Conservation (phyloP, 2,888 invertebrate species). For the Candidula unifasciata region DNA sequence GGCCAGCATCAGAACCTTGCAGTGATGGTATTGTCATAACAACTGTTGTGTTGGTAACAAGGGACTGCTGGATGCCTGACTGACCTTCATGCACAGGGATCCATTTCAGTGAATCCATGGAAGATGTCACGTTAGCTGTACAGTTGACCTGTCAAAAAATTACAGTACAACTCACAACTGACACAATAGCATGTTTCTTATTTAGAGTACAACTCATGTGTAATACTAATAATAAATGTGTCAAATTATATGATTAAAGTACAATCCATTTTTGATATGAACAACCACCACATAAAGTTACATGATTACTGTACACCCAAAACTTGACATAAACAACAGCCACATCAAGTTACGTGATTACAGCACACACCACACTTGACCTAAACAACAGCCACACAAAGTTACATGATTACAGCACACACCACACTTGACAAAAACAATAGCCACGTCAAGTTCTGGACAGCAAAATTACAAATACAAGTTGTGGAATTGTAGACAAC, state of each 20-base stretch:
- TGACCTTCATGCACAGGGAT: background rate
- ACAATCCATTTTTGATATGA: background rate
- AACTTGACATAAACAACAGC: background rate
- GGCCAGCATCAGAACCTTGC: constrained; percentile 56
- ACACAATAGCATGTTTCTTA: background rate
- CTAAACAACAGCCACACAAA: too few relatives aligned
- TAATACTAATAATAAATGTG: background rate
- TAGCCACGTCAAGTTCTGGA: too few relatives aligned
- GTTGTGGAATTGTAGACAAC: too few relatives aligned
- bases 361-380: too few relatives aligned
- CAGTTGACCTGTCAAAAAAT: constrained; percentile 40
- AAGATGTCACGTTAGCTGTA: constrained; percentile 29
- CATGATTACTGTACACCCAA: background rate
- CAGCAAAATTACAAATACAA: too few relatives aligned
- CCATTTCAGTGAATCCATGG: constrained; percentile 38
- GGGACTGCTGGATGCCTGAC: background rate
- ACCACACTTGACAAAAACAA: too few relatives aligned
- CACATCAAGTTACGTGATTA: too few relatives aligned
- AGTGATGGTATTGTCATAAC: constrained; percentile 52
- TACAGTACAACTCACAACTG: background rate
- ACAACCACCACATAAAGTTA: background rate
- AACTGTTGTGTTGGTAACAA: constrained; percentile 37
- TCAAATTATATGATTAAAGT: background rate
- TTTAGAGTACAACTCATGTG: background rate
- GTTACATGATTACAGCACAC: too few relatives aligned